These are phyloP conservation scores for Formica exsecta DNA, from an alignment of 1,140 invertebrate species.

Conservation along the genomic window DNA sequence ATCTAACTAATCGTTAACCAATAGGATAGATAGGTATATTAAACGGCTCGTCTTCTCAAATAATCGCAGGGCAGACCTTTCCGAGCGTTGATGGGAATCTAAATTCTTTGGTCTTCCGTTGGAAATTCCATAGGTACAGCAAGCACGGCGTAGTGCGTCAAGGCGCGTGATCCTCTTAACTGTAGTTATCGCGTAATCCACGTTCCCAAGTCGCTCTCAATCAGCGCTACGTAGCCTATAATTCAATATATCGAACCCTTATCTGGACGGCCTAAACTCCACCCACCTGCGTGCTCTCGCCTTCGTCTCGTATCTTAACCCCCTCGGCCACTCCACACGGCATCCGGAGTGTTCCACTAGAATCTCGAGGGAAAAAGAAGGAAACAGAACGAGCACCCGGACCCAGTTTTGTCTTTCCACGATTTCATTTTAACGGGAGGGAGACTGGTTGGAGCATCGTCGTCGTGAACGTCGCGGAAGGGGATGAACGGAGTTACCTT, in stretches of 20 bases:
- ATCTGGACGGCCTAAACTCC: constrained; percentile 60
- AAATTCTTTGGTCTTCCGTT: constrained; percentile 29
- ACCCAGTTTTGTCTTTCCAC: constrained; percentile 80
- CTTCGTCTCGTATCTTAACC: not conserved
- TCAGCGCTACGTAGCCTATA: constrained; percentile 79
- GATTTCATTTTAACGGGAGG: constrained; percentile 70
- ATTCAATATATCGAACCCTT: constrained; percentile 82
- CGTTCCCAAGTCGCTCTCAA: constrained; percentile 78
- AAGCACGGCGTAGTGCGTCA: constrained; percentile 50
- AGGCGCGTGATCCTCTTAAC: constrained; percentile 72
- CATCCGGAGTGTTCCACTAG: not conserved
- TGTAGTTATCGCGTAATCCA: constrained; percentile 78
- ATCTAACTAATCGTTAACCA: constrained; percentile 29
- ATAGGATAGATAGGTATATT: not conserved
- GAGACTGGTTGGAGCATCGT: constrained; percentile 49
- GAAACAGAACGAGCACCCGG: constrained; percentile 26
- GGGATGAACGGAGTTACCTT: constrained; percentile 73
- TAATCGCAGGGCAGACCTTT: not conserved
- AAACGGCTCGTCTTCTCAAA: constrained; percentile 8
- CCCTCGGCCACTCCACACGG: constrained; percentile 8
- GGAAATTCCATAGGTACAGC: constrained; percentile 24
- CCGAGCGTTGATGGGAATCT: constrained; percentile 12
- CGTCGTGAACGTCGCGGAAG: constrained; percentile 60
- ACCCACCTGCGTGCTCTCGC: constrained; percentile 55
- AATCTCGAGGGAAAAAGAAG: constrained; percentile 52